These are phyloP conservation scores for Diabrotica virgifera DNA, from an alignment of 1,140 invertebrate genomes.

Conservation along the genomic window DNA sequence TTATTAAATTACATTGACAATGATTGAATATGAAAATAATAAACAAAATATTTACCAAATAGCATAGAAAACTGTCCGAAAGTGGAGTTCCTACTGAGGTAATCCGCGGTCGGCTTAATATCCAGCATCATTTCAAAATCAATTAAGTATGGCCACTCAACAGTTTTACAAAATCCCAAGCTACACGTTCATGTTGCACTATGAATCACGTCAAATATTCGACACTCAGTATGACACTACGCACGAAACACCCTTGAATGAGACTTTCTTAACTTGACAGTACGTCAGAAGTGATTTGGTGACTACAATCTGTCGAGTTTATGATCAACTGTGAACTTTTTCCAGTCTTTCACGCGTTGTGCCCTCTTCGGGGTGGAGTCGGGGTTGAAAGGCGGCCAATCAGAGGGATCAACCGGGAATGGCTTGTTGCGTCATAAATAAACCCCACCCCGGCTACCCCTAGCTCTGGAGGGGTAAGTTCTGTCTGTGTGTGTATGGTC, in stretches of 20 bases:
- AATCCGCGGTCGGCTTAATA: slow-evolving; percentile 68
- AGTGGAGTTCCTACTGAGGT: slow-evolving; percentile 66
- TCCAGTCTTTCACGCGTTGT: slow-evolving; percentile 30
- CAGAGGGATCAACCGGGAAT: slow-evolving; percentile 23
- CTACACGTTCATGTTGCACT: slow-evolving; percentile 3
- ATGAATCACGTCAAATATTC: slow-evolving; percentile 4
- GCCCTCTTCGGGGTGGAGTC: slow-evolving; percentile 33
- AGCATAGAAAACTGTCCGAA: slow-evolving; percentile 73
- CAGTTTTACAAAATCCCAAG: not conserved
- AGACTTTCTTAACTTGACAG: not conserved
- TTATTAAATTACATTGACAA: too few species aligned
- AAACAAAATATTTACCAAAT: slow-evolving; percentile 54
- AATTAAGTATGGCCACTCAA: not conserved
- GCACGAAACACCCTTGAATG: slow-evolving; percentile 4
- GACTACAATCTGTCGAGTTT: slow-evolving; percentile 39
- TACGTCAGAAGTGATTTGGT: slow-evolving; percentile 13
- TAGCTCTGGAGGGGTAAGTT: slow-evolving; percentile 23
- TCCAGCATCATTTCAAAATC: slow-evolving; percentile 55
- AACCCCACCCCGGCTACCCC: slow-evolving; percentile 30
- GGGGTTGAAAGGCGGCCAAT: slow-evolving; percentile 39
- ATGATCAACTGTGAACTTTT: slow-evolving; percentile 45
- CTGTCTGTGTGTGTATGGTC: slow-evolving; percentile 18
- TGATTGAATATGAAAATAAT: too few species aligned
- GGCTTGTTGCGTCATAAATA: slow-evolving; percentile 38
- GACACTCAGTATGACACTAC: not conserved